A percentile compares a stretch with the other conserved stretches of the same genome.
phyloP scores from a whole-genome alignment of 1,140 invertebrate species.

The Drosophila melanica region DNA sequence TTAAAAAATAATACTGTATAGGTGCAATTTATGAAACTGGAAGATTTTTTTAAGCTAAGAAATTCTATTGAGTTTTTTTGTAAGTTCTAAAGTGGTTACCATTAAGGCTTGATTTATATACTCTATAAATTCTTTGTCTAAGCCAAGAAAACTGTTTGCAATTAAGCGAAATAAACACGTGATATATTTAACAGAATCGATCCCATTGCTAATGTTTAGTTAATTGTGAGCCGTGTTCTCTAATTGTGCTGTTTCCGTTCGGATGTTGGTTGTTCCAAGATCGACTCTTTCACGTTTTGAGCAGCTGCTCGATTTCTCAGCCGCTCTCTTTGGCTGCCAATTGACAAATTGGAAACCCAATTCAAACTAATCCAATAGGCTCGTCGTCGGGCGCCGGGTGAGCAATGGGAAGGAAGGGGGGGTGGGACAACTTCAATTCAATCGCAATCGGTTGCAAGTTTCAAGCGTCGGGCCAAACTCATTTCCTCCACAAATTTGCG shows the following conservation, averaged over 20 bases:
- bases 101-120: no score
- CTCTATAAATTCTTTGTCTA: no score
- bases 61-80: no score
- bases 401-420: no score
- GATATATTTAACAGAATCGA: no score
- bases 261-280: not conserved
- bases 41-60: no score
- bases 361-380: conserved; percentile 34
- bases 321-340: conserved; percentile 15
- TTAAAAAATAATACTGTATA: no score
- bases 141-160: no score
- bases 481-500: conserved; percentile 78
- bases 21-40: no score
- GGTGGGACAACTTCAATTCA: conserved; percentile 8
- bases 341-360: conserved; percentile 49
- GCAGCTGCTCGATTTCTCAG: conserved; percentile 8
- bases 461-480: conserved; percentile 53
- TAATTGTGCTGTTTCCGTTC: not conserved
- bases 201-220: not conserved
- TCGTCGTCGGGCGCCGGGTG: not conserved
- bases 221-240: not conserved
- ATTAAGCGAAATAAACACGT: not conserved
- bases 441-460: conserved; percentile 26
- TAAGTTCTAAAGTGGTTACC: no score
- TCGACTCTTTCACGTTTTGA: not conserved